Evolutionary conservation across 2,113 vertebrate species (phyloP).

Genomic region (Cebus imitator): DNA sequence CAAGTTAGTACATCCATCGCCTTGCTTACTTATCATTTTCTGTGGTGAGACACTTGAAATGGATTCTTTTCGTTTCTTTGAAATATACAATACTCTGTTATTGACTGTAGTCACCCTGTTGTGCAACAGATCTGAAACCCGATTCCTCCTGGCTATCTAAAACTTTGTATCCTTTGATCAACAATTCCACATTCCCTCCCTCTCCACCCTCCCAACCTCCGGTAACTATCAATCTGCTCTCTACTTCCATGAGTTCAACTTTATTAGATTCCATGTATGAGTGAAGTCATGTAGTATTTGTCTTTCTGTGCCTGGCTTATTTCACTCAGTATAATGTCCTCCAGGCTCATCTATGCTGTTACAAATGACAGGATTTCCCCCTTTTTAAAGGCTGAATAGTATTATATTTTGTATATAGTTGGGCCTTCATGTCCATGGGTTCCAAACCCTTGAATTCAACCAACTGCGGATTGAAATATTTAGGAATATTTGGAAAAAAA

Average conservation of each 20-base stretch:
- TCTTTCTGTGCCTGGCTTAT: conserved; percentile 11
- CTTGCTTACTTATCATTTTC: background rate
- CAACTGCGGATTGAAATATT: background rate
- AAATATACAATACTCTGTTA: background rate
- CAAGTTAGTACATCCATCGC: background rate
- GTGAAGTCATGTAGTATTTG: conserved; percentile 25
- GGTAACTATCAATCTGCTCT: background rate
- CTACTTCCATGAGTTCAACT: background rate
- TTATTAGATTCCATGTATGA: conserved; percentile 17
- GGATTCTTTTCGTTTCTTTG: background rate
- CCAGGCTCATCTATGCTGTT: background rate
- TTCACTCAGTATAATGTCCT: conserved; percentile 24
- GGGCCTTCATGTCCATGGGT: background rate
- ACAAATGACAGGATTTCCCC: background rate
- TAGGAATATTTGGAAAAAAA: background rate
- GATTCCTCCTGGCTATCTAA: background rate
- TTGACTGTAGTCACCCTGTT: background rate
- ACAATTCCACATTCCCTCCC: background rate
- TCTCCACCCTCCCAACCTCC: background rate
- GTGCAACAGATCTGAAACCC: background rate
- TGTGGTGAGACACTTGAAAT: background rate
- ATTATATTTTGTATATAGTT: background rate
- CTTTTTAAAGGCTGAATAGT: conserved; percentile 26
- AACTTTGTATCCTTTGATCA: background rate
- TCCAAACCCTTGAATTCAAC: background rate